Evolutionary conservation across 2,888 invertebrate genomes (phyloP), one percentile per base, ranked within the genome.

Genomic region (Ecdyonurus torrentis): DNA sequence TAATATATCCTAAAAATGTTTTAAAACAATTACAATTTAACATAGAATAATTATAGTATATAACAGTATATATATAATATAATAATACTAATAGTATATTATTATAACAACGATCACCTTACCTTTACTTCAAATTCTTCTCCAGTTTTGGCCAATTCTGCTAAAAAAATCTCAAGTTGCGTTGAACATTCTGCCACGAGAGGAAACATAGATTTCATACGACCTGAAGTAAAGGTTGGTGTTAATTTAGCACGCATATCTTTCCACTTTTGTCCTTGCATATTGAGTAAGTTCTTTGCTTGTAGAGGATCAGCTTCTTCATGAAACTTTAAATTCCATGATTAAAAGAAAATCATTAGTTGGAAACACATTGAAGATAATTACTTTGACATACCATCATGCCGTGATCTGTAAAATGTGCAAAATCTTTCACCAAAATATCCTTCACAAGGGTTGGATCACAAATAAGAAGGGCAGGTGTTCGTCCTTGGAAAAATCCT

Each of bases 1-100:
- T 66, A 80, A 77, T 63, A 80, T 76, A 59, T 82, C 80, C 23
- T 79, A 20, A 55, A 20, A 7, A n/a, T n/a, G n/a, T n/a, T n/a
- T n/a, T n/a, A n/a, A n/a, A n/a, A n/a, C n/a, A n/a, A n/a, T n/a
- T n/a, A n/a, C n/a, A n/a, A n/a, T n/a, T n/a, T n/a, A n/a, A n/a
- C n/a, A n/a, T n/a, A n/a, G n/a, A n/a, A n/a, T n/a, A n/a, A n/a
- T n/a, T n/a, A n/a, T n/a, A n/a, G n/a, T n/a, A n/a, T n/a, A n/a
- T n/a, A n/a, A n/a, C n/a, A n/a, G n/a, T n/a, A n/a, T n/a, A n/a
- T n/a, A n/a, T n/a, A n/a, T n/a, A n/a, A n/a, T n/a, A 55, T 18
- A 10, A n/a, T n/a, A 55, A 5, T 22, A n/a, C 55, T 18, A n/a
- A 55, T 18, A 7, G 5, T 5, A 37, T 37, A 15, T 15, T 10